Percentiles rank a stretch among this genome's conserved stretches.
phyloP scores from a whole-genome alignment of 2,888 invertebrate genomes.

The Rhimphoctona megacephalus region DNA sequence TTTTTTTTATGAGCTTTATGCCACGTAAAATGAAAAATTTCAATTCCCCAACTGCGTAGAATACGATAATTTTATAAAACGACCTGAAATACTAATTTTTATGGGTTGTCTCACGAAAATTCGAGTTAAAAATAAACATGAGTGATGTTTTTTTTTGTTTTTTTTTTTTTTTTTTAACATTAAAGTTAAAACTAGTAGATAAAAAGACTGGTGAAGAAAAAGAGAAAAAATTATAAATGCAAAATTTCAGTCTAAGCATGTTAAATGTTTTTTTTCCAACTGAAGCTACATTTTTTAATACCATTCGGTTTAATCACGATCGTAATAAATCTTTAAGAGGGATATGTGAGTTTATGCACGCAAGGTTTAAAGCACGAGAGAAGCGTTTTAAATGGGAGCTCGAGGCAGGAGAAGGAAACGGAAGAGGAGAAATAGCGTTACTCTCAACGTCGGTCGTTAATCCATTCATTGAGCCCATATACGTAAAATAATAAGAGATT shows the following conservation, averaged over 20 bases:
- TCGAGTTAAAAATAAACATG: too few relatives aligned
- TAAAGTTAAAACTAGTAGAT: neutral
- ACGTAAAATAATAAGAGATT: constrained; percentile 18
- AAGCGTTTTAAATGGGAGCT: constrained; percentile 10
- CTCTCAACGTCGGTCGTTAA: constrained; percentile 11
- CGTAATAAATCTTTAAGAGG: constrained; percentile 20
- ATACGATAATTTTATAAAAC: neutral
- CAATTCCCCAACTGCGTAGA: too few relatives aligned
- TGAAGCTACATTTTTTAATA: neutral
- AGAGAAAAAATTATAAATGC: neutral
- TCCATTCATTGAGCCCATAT: constrained; percentile 16
- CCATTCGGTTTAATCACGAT: neutral
- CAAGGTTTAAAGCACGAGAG: constrained; percentile 10
- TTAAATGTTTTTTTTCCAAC: neutral
- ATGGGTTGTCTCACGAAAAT: neutral
- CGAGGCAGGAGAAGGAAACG: neutral
- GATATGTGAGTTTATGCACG: constrained; percentile 18
- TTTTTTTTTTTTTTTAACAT: too few relatives aligned
- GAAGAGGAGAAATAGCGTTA: constrained; percentile 11
- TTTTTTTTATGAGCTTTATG: neutral
- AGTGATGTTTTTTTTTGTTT: too few relatives aligned
- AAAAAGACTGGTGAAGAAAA: neutral
- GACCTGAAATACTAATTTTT: neutral
- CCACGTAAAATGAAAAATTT: neutral
- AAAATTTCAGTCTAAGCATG: neutral